Percentiles rank a stretch among this genome's conserved stretches.
Conservation (phyloP, 2,797 vertebrate species). For the Calcarius lapponicus region DNA sequence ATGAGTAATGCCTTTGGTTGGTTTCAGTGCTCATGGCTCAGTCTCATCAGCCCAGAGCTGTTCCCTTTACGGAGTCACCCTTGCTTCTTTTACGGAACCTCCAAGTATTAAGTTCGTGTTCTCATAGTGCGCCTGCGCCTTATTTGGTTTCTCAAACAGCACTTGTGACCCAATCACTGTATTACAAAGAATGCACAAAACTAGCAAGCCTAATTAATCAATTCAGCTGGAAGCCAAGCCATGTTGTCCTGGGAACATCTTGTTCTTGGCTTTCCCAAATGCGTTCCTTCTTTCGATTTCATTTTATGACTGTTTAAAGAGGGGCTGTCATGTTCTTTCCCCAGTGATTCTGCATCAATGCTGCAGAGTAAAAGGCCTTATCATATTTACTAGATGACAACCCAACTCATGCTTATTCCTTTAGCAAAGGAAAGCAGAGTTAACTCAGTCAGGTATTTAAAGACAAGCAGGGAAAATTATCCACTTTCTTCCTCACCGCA, state of each 20-base stretch:
- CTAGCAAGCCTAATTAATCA: neutral
- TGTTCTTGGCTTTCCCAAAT: neutral
- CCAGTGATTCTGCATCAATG: neutral
- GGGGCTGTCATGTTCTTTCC: neutral
- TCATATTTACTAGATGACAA: neutral
- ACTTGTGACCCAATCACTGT: neutral
- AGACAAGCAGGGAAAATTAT: neutral
- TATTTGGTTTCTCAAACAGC: neutral
- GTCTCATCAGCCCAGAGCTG: neutral
- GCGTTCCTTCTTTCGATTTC: neutral
- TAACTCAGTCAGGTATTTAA: neutral
- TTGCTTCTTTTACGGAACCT: neutral
- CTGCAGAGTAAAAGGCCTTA: neutral
- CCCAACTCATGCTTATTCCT: neutral
- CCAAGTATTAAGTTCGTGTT: neutral
- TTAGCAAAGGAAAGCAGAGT: neutral
- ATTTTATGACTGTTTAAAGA: neutral
- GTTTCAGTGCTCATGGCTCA: neutral
- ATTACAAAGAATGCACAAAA: neutral
- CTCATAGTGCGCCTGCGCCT: neutral
- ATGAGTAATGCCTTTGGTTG: neutral
- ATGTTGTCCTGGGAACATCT: neutral
- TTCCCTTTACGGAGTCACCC: neutral
- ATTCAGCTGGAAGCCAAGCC: neutral
- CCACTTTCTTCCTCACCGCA: neutral